phyloP scores from a whole-genome alignment of 2,888 invertebrate species.

The Mythimna albipuncta region DNA sequence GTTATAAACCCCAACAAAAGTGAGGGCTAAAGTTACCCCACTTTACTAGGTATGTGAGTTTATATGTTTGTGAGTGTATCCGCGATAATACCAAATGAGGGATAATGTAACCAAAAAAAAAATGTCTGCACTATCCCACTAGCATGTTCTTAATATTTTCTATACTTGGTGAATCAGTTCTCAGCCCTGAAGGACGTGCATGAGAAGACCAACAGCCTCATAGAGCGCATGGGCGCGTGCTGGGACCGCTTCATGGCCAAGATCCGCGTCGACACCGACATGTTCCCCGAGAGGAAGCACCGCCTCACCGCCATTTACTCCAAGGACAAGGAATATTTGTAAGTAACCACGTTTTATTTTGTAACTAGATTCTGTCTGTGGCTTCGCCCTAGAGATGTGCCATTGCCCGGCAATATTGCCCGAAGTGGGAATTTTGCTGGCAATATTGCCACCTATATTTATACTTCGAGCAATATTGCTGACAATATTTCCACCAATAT shows the following conservation, averaged over 20 bases:
- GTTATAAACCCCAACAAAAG: too few relatives aligned
- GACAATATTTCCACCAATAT: too few relatives aligned
- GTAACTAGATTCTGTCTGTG: background rate
- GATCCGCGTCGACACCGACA: conserved; percentile 92
- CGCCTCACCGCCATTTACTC: conserved; percentile 97
- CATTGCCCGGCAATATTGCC: too few relatives aligned
- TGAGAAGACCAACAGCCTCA: conserved; percentile 90
- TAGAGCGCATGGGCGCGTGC: conserved; percentile 90
- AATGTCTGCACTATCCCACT: background rate
- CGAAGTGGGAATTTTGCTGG: too few relatives aligned
- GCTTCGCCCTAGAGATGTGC: too few relatives aligned
- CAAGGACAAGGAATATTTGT: conserved; percentile 98
- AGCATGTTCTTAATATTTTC: background rate
- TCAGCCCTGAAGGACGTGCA: conserved; percentile 92
- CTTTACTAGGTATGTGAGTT: too few relatives aligned
- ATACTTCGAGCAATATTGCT: too few relatives aligned
- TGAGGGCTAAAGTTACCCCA: too few relatives aligned
- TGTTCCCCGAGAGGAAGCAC: conserved; percentile 95
- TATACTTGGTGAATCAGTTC: conserved; percentile 80
- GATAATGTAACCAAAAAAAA: too few relatives aligned
- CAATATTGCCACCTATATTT: too few relatives aligned
- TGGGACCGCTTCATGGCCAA: conserved; percentile 90
- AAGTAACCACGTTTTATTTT: conserved; percentile 80
- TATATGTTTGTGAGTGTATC: too few relatives aligned
- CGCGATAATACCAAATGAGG: too few relatives aligned